These are phyloP conservation scores for Emesis furor DNA, from an alignment of 2,888 invertebrate species.

Conservation along the genomic window DNA sequence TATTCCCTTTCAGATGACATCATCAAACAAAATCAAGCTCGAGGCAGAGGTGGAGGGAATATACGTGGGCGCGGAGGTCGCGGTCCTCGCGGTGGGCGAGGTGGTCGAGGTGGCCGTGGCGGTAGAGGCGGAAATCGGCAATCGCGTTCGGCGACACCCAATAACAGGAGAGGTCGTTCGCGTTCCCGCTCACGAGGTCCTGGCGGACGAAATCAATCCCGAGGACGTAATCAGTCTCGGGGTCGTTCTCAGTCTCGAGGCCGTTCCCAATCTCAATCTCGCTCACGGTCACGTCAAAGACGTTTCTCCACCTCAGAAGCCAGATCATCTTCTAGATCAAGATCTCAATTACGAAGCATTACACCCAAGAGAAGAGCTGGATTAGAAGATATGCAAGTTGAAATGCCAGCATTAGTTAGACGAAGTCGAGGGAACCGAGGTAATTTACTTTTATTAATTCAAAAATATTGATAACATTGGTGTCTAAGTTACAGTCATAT, in stretches of 20 bases:
- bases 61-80: constrained; percentile 77
- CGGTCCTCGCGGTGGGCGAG: constrained; percentile 63
- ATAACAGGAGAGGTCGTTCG: constrained; percentile 71
- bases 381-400: constrained; percentile 80
- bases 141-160: constrained; percentile 55
- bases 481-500: too few relatives aligned
- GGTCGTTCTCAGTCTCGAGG: constrained; percentile 80
- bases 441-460: constrained; percentile 33
- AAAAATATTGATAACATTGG: too few relatives aligned
- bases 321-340: constrained; percentile 84
- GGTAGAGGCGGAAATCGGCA: constrained; percentile 78
- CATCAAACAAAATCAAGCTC: constrained; percentile 85
- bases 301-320: constrained; percentile 82
- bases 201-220: constrained; percentile 72
- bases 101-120: constrained; percentile 78
- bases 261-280: constrained; percentile 80
- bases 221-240: constrained; percentile 74
- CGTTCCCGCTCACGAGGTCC: constrained; percentile 68
- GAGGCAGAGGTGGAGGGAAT: constrained; percentile 82
- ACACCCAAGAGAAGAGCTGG: constrained; percentile 88
- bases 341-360: constrained; percentile 83
- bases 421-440: constrained; percentile 81
- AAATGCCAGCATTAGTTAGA: constrained; percentile 83
- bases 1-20: constrained; percentile 83
- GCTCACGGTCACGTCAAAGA: constrained; percentile 78